Evolutionary conservation across 2,797 vertebrate species (phyloP).

Genomic region (Ctenosaura bakeri): DNA sequence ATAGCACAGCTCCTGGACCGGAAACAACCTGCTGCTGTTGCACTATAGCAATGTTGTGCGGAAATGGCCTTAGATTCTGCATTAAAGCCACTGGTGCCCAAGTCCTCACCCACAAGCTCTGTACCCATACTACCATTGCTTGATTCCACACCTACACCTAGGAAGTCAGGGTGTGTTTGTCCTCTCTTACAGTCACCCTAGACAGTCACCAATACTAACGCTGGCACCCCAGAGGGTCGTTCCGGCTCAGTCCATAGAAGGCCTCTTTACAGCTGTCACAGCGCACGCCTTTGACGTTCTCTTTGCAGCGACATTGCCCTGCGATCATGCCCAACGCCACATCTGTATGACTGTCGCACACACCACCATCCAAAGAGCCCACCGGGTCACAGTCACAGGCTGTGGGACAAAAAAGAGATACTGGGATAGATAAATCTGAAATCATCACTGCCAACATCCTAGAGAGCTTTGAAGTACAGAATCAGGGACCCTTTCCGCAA

Average conservation of each 20-base stretch:
- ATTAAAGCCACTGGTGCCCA: neutral
- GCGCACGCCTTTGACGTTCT: constrained; percentile 81
- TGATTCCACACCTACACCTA: neutral
- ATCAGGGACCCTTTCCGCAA: neutral
- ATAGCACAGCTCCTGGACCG: too few species aligned
- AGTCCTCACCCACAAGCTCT: neutral
- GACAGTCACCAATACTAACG: constrained; percentile 77
- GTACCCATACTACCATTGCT: neutral
- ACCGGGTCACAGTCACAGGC: constrained; percentile 90
- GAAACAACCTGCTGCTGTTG: too few species aligned
- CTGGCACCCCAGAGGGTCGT: constrained; percentile 85
- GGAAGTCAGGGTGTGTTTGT: too few species aligned
- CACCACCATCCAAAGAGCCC: constrained; percentile 85
- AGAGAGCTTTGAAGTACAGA: too few species aligned
- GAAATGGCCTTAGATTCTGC: neutral
- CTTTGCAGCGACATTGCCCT: constrained; percentile 90
- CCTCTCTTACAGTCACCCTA: neutral
- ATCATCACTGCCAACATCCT: neutral
- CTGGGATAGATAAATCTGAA: neutral
- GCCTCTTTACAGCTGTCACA: constrained; percentile 88
- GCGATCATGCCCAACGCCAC: constrained; percentile 83
- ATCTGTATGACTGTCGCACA: constrained; percentile 88
- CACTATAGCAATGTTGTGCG: too few species aligned
- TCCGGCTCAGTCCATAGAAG: constrained; percentile 86
- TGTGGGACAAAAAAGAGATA: constrained; percentile 47